phyloP scores from a whole-genome alignment of 2,113 vertebrate genomes.

The Periophthalmus modestus region DNA sequence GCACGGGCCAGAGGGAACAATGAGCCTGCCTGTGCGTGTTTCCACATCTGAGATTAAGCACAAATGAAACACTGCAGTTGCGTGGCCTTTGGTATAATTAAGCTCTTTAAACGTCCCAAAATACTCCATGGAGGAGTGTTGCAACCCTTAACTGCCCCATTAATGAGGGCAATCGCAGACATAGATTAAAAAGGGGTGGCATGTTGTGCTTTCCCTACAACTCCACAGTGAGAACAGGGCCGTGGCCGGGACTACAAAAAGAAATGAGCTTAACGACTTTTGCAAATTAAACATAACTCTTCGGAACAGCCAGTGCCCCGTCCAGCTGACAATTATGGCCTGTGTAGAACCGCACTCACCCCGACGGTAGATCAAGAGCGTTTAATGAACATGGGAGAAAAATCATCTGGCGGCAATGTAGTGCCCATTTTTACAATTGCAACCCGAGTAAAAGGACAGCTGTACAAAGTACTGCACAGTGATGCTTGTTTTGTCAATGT shows the following conservation, averaged over 20 bases:
- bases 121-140: conserved; percentile 64
- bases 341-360: conserved; percentile 72
- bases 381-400: conserved; percentile 80
- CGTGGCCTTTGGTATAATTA: conserved; percentile 60
- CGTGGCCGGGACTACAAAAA: conserved; percentile 67
- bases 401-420: conserved; percentile 69
- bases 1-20: conserved; percentile 64
- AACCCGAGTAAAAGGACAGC: not conserved
- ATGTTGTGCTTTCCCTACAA: conserved; percentile 38
- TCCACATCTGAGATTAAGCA: conserved; percentile 62
- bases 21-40: conserved; percentile 62
- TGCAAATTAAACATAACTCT: conserved; percentile 76
- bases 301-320: conserved; percentile 70
- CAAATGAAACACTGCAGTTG: conserved; percentile 59
- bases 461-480: not conserved
- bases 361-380: conserved; percentile 67
- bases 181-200: conserved; percentile 55
- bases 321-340: conserved; percentile 76
- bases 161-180: conserved; percentile 69
- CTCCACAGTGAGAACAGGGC: conserved; percentile 35
- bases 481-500: no score
- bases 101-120: conserved; percentile 74
- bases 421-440: conserved; percentile 58
- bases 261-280: conserved; percentile 68
- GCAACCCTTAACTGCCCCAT: conserved; percentile 67